Evolutionary conservation across 2,113 vertebrate species (phyloP).

Genomic region (Hippoglossus stenolepis): DNA sequence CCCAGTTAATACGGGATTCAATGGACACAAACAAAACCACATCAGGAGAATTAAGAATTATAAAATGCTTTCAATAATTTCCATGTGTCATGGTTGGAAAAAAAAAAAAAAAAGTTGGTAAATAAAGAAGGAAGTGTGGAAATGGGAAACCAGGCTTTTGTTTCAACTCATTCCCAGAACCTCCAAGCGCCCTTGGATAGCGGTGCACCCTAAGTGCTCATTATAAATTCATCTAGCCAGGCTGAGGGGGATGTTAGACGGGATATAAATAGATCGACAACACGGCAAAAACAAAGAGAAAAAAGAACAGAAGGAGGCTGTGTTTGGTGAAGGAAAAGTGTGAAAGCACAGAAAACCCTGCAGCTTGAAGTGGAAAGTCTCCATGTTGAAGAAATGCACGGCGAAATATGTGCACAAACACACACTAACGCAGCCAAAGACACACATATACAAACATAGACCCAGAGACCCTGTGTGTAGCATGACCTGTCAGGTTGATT

Average conservation of each 20-base stretch:
- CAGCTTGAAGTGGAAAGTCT: conserved; percentile 19
- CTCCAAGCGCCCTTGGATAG: conserved; percentile 52
- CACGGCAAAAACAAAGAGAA: conserved; percentile 34
- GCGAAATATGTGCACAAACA: background rate
- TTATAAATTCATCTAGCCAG: conserved; percentile 72
- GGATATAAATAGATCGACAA: conserved; percentile 70
- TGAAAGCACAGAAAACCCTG: conserved; percentile 27
- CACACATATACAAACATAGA: background rate
- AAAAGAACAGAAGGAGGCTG: conserved; percentile 32
- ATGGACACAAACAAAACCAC: conserved; percentile 2
- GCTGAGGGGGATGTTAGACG: conserved; percentile 32
- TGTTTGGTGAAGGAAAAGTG: conserved; percentile 32
- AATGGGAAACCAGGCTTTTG: conserved; percentile 48
- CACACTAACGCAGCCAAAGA: background rate
- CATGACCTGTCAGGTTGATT: conserved; percentile 16
- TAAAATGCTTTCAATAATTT: conserved; percentile 19
- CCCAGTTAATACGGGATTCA: background rate
- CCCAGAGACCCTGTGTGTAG: background rate
- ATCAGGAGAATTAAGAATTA: background rate
- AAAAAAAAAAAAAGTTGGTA: background rate
- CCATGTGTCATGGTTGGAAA: conserved; percentile 35
- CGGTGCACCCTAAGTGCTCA: conserved; percentile 66
- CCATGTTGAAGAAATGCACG: conserved; percentile 13
- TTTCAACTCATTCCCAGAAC: conserved; percentile 56
- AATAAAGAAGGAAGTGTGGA: conserved; percentile 35